These are phyloP conservation scores for Nowickia ferox DNA, from an alignment of 2,888 invertebrate species.

Conservation along the genomic window DNA sequence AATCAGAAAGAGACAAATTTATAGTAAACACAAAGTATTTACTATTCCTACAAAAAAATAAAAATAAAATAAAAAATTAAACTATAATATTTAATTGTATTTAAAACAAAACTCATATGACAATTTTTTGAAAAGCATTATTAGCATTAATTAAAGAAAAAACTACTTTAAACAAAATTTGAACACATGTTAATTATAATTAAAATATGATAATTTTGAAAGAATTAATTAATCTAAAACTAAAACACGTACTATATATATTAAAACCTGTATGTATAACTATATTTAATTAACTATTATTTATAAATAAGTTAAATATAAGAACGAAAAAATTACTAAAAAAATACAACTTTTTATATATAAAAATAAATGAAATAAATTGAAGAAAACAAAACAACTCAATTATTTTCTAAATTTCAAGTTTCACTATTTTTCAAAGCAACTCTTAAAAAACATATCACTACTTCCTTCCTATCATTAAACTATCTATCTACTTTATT, in stretches of 20 bases:
- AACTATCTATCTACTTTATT: conserved; percentile 25
- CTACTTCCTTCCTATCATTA: conserved; percentile 70
- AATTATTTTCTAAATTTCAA: conserved; percentile 58
- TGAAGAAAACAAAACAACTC: conserved; percentile 44
- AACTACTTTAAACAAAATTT: conserved; percentile 17
- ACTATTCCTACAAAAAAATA: conserved; percentile 13
- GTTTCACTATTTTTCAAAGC: conserved; percentile 42
- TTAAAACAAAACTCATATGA: conserved; percentile 70
- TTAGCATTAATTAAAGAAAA: conserved; percentile 72
- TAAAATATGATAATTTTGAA: conserved; percentile 52
- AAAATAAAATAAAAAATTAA: not conserved
- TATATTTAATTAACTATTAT: conserved; percentile 31
- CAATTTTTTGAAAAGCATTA: conserved; percentile 78
- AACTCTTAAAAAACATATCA: conserved; percentile 70
- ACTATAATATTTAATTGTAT: conserved; percentile 45
- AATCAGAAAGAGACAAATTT: conserved; percentile 14
- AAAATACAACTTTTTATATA: conserved; percentile 58
- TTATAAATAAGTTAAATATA: conserved; percentile 33
- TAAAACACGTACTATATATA: not conserved
- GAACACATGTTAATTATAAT: conserved; percentile 58
- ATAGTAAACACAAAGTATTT: conserved; percentile 39
- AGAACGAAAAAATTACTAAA: conserved; percentile 45
- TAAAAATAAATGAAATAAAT: conserved; percentile 45
- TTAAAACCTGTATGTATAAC: conserved; percentile 16
- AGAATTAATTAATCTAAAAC: conserved; percentile 37